Percentiles rank a stretch among this genome's conserved stretches.
Evolutionary conservation across 2,888 invertebrate species (phyloP).

Genomic region (Sisyra nigra): DNA sequence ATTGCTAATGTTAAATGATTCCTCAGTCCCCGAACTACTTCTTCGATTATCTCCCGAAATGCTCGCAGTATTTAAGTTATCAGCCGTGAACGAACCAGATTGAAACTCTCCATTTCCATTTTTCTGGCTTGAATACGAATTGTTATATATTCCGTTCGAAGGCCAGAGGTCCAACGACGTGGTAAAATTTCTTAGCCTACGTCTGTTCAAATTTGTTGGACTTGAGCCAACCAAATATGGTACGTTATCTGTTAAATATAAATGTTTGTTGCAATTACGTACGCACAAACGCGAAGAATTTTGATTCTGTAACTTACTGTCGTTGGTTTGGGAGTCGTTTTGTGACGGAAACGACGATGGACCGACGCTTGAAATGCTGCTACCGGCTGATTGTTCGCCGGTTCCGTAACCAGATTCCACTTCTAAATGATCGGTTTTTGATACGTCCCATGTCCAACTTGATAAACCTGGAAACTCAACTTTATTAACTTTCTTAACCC

Average conservation of each 20-base stretch:
- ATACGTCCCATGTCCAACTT: constrained; percentile 3
- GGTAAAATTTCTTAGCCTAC: constrained; percentile 34
- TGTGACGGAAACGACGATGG: constrained; percentile 4
- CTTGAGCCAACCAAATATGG: neutral
- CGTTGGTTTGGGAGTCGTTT: neutral
- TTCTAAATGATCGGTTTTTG: constrained; percentile 3
- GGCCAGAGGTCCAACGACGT: constrained; percentile 33
- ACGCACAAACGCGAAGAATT: neutral
- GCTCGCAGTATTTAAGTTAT: constrained; percentile 14
- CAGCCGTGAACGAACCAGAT: constrained; percentile 7
- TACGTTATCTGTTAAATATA: neutral
- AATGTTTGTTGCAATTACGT: neutral
- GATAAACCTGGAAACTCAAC: neutral
- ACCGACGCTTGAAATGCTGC: constrained; percentile 2
- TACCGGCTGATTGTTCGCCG: constrained; percentile 3
- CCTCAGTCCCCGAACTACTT: constrained; percentile 15
- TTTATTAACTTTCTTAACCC: neutral
- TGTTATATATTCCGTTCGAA: constrained; percentile 17
- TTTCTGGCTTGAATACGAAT: constrained; percentile 11
- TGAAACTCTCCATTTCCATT: constrained; percentile 4
- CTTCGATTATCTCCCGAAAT: constrained; percentile 14
- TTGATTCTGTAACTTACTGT: neutral
- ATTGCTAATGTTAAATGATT: constrained; percentile 11
- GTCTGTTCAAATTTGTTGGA: constrained; percentile 18
- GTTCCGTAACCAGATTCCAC: constrained; percentile 2